Evolutionary conservation across 2,888 invertebrate genomes (phyloP).

Genomic region (Argyresthia albistria): DNA sequence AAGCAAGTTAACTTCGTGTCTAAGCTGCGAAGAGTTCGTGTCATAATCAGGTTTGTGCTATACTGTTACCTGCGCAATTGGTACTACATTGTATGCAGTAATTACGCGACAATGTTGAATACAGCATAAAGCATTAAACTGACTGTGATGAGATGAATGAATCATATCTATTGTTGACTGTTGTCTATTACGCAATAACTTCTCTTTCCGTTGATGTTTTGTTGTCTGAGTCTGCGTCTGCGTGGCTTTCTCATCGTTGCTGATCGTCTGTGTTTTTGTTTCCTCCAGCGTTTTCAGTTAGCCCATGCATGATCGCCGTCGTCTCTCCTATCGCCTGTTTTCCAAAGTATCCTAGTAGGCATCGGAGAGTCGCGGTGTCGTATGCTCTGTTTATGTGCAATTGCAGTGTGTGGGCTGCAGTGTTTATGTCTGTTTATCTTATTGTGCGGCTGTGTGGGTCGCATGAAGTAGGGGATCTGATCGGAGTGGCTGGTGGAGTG

Average conservation of each 20-base stretch:
- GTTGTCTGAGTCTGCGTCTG: too few species aligned
- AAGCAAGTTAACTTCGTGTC: too few species aligned
- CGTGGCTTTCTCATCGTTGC: conserved; percentile 6
- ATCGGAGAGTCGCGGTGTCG: background rate
- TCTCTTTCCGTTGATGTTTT: too few species aligned
- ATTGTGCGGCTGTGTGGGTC: conserved; percentile 32
- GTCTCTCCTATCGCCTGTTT: conserved; percentile 30
- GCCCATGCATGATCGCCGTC: conserved; percentile 34
- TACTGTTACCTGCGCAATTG: too few species aligned
- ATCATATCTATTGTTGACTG: too few species aligned
- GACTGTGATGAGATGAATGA: too few species aligned
- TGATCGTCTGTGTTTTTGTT: conserved; percentile 18
- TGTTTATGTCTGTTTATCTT: conserved; percentile 58
- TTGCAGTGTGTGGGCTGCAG: conserved; percentile 45
- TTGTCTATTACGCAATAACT: too few species aligned
- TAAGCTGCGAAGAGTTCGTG: too few species aligned
- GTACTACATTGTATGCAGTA: too few species aligned
- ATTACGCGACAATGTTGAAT: too few species aligned
- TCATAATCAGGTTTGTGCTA: too few species aligned
- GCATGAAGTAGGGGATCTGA: conserved; percentile 4
- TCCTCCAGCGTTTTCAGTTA: conserved; percentile 19
- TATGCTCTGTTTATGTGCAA: conserved; percentile 27
- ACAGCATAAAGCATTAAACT: too few species aligned
- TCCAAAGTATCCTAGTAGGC: conserved; percentile 15
- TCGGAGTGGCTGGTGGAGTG: conserved; percentile 14